Percentiles rank a stretch among this genome's conserved stretches.
Conservation (phyloP, 2,797 vertebrate species). For the Vireo griseus region DNA sequence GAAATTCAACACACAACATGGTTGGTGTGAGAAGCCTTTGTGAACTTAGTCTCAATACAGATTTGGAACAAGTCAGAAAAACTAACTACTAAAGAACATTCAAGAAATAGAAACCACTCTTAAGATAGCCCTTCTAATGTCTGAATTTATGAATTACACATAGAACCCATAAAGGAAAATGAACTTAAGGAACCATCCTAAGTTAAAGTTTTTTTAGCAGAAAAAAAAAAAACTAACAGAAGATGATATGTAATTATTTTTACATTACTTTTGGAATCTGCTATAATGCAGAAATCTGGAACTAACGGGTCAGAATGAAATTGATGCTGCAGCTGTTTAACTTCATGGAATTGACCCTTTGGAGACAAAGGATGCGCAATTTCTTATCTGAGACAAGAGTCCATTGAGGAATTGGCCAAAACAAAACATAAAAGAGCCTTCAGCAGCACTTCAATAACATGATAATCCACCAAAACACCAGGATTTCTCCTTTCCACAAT, state of each 20-base stretch:
- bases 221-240: accelerated
- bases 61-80: neutral
- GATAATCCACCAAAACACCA: neutral
- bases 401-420: neutral
- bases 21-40: neutral
- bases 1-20: accelerated
- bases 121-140: neutral
- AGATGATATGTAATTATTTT: accelerated
- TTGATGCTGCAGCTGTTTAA: neutral
- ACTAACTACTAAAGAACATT: neutral
- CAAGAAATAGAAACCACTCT: neutral
- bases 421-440: neutral
- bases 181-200: neutral
- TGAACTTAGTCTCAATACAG: neutral
- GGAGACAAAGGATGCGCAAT: neutral
- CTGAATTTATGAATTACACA: neutral
- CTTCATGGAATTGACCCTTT: neutral
- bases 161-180: neutral
- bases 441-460: neutral
- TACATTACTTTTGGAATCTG: neutral
- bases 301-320: neutral
- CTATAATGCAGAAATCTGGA: neutral
- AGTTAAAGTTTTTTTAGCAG: accelerated
- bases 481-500: neutral
- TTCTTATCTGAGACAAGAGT: neutral